Conservation (phyloP, 2,797 vertebrate species). For the Sebastes vulpes region DNA sequence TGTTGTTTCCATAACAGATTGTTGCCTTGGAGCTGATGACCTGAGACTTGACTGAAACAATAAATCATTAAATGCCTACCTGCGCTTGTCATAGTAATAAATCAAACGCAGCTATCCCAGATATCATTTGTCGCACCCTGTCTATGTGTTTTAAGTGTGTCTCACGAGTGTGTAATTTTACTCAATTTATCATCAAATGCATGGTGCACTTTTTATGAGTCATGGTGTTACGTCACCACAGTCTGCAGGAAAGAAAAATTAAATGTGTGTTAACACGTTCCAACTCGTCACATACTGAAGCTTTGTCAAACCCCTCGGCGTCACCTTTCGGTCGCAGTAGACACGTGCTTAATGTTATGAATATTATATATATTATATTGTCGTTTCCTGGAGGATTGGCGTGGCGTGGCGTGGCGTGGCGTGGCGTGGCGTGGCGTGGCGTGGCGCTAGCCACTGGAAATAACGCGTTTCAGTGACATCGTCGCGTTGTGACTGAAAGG, state of each 20-base stretch:
- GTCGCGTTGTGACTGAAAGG: no score
- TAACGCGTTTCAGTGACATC: no score
- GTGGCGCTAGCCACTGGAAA: no score
- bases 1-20: conserved; percentile 83
- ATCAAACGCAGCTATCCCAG: conserved; percentile 72
- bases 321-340: no score
- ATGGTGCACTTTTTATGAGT: conserved; percentile 22
- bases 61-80: conserved; percentile 84
- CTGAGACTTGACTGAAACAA: conserved; percentile 84
- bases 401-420: no score
- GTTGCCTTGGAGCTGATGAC: conserved; percentile 84
- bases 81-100: conserved; percentile 80
- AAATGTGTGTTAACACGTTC: not conserved
- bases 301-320: no score
- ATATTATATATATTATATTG: no score
- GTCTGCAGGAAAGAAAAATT: conserved; percentile 9
- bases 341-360: no score
- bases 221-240: not conserved
- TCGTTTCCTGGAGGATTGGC: no score
- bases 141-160: conserved; percentile 64
- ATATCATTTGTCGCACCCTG: conserved; percentile 61
- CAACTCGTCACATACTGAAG: no score
- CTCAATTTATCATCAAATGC: conserved; percentile 68
- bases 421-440: no score
- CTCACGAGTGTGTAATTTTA: conserved; percentile 69